Conservation (phyloP, 2,797 vertebrate species). For the Rhynchonycteris naso region DNA sequence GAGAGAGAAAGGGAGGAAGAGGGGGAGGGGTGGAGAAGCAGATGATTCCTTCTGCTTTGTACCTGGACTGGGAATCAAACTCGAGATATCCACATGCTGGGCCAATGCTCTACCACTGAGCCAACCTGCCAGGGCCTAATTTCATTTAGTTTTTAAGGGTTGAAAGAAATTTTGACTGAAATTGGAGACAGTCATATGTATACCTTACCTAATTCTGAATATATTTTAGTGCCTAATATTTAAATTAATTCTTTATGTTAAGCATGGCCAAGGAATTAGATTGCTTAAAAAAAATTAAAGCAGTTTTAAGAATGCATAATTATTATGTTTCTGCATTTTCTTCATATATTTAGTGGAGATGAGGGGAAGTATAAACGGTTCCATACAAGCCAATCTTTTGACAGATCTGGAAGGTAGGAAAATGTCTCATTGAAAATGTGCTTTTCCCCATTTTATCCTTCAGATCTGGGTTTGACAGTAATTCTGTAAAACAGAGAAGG, state of each 20-base stretch:
- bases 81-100: no score
- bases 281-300: neutral
- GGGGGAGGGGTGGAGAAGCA: no score
- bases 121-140: neutral
- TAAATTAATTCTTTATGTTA: neutral
- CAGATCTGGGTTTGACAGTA: neutral
- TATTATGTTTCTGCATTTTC: neutral
- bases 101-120: no score
- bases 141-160: neutral
- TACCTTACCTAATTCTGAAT: neutral
- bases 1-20: no score
- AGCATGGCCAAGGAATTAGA: neutral
- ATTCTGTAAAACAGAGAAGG: neutral
- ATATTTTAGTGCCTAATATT: conserved; percentile 10
- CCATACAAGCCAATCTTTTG: neutral
- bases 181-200: neutral
- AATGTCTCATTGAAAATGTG: neutral
- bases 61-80: no score
- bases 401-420: neutral
- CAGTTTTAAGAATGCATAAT: neutral
- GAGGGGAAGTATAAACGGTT: neutral
- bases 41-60: no score
- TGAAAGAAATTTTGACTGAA: neutral
- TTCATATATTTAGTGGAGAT: neutral
- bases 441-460: neutral